A percentile compares a stretch with the other conserved stretches of the same genome.
Evolutionary conservation across 2,888 invertebrate species (phyloP).

Genomic region (Anoplius nigerrimus): DNA sequence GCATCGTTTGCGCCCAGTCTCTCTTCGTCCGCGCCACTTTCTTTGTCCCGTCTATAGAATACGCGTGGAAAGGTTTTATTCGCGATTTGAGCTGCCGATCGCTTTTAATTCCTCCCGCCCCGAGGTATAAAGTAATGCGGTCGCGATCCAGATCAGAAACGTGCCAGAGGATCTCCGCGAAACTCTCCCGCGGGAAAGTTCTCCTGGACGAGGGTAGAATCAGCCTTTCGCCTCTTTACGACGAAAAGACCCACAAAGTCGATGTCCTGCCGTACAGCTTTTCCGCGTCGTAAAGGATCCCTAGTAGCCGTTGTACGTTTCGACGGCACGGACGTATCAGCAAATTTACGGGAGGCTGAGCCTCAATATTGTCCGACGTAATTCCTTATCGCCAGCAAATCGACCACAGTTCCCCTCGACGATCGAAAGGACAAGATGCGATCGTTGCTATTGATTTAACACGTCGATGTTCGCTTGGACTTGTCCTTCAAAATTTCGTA

Average conservation of each 20-base stretch:
- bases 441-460: too few relatives aligned
- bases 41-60: too few relatives aligned
- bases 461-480: too few relatives aligned
- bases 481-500: too few relatives aligned
- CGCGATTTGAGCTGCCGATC: neutral
- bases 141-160: neutral
- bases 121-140: constrained; percentile 2
- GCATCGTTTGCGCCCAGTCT: too few relatives aligned
- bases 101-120: neutral
- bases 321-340: neutral
- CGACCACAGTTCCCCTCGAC: too few relatives aligned
- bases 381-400: too few relatives aligned
- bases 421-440: too few relatives aligned
- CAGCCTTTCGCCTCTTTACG: constrained; percentile 30
- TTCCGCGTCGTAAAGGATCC: neutral
- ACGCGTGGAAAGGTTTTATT: too few relatives aligned
- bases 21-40: too few relatives aligned
- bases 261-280: neutral
- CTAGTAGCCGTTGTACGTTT: too few relatives aligned
- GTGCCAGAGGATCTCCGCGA: constrained; percentile 29
- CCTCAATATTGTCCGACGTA: too few relatives aligned
- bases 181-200: constrained; percentile 35
- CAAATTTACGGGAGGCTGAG: neutral
- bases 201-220: constrained; percentile 39
- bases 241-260: constrained; percentile 29